Percentiles rank a stretch among this genome's conserved stretches.
Evolutionary conservation across 2,888 invertebrate genomes (phyloP).

Genomic region (Ectemnius lituratus): DNA sequence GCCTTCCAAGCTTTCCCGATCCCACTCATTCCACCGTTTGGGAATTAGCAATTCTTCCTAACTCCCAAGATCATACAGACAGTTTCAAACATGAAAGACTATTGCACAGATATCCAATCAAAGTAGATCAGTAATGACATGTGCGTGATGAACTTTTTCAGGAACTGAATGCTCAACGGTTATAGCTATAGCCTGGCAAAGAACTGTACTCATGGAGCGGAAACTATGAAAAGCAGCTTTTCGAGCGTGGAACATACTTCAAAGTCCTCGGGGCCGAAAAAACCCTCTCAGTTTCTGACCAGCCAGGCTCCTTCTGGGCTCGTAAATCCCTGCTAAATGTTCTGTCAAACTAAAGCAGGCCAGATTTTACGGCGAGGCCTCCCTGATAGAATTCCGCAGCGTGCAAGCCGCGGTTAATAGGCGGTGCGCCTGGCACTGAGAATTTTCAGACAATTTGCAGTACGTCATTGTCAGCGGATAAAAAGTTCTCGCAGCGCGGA

Average conservation of each 20-base stretch:
- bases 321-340: conserved; percentile 20
- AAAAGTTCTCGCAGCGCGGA: no score
- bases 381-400: conserved; percentile 10
- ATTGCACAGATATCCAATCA: no score
- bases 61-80: no score
- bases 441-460: not conserved
- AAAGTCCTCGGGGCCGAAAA: not conserved
- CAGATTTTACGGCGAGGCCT: not conserved
- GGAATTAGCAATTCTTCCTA: no score
- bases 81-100: no score
- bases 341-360: conserved; percentile 16
- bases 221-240: no score
- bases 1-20: conserved; percentile 27
- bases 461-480: no score
- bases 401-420: conserved; percentile 44
- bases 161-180: no score
- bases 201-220: no score
- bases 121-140: no score
- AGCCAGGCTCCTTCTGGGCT: conserved; percentile 4
- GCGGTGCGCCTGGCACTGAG: conserved; percentile 33
- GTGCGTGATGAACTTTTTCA: no score
- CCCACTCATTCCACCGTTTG: conserved; percentile 13
- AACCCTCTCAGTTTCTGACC: not conserved
- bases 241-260: not conserved
- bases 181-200: no score